Conservation (phyloP, 2,797 vertebrate genomes). For the Balearica regulorum region DNA sequence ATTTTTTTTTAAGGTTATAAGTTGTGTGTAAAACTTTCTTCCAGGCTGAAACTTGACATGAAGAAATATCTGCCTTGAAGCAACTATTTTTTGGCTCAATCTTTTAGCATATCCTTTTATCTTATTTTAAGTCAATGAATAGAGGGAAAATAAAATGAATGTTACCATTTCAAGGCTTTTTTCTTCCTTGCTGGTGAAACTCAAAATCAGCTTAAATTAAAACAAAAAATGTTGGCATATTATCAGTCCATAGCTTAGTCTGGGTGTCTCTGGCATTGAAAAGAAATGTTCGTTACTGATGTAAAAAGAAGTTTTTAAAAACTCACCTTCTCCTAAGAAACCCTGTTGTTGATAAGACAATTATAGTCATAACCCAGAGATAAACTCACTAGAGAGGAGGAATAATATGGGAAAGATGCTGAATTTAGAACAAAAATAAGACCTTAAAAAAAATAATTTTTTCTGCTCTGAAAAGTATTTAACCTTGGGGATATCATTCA, state of each 20-base stretch:
- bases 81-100: background rate
- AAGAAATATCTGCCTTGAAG: slow-evolving; percentile 37
- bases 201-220: slow-evolving; percentile 21
- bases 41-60: background rate
- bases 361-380: background rate
- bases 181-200: background rate
- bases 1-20: background rate
- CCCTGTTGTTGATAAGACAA: background rate
- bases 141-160: background rate
- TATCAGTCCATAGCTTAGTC: background rate
- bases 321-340: background rate
- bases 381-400: background rate
- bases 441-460: background rate
- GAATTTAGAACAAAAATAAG: background rate
- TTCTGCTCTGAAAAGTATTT: background rate
- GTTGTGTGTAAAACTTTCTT: slow-evolving; percentile 33
- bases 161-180: background rate
- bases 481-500: background rate
- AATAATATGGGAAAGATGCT: background rate
- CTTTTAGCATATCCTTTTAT: slow-evolving; percentile 1
- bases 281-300: background rate
- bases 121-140: background rate
- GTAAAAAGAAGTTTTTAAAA: background rate
- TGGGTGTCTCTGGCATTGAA: background rate
- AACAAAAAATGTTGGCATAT: background rate